Evolutionary conservation across 1,140 invertebrate species (phyloP).

Genomic region (Drosophila kikkawai): DNA sequence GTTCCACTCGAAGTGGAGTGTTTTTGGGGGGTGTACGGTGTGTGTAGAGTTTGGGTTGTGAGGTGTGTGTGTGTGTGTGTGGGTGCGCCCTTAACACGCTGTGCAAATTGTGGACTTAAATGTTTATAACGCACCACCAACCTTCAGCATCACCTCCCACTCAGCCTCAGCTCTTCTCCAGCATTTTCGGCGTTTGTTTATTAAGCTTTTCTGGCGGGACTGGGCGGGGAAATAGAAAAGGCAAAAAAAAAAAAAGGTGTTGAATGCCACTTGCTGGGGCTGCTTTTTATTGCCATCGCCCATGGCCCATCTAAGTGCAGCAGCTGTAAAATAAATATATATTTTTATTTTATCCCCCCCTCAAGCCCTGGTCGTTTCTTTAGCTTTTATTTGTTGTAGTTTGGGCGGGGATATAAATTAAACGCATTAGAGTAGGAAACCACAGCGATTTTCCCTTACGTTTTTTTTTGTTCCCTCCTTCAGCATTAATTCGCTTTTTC

Average conservation of each 20-base stretch:
- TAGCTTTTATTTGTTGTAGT: slow-evolving; percentile 65
- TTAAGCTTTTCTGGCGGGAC: slow-evolving; percentile 72
- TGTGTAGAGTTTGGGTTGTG: slow-evolving; percentile 12
- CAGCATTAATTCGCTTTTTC: slow-evolving; percentile 76
- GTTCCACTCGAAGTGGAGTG: slow-evolving; percentile 37
- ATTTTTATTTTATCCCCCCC: slow-evolving; percentile 70
- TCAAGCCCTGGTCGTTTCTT: slow-evolving; percentile 37
- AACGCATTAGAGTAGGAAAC: slow-evolving; percentile 82
- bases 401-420: slow-evolving; percentile 73
- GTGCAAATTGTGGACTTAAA: slow-evolving; percentile 83
- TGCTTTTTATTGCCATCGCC: slow-evolving; percentile 78
- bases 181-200: slow-evolving; percentile 78
- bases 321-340: slow-evolving; percentile 83
- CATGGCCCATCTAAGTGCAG: slow-evolving; percentile 75
- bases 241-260: slow-evolving; percentile 64
- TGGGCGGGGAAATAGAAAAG: slow-evolving; percentile 13
- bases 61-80: slow-evolving; percentile 17
- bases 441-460: slow-evolving; percentile 66
- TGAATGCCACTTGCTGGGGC: slow-evolving; percentile 78
- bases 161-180: slow-evolving; percentile 3
- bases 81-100: slow-evolving; percentile 51
- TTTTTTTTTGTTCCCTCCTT: slow-evolving; percentile 13
- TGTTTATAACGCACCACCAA: slow-evolving; percentile 71
- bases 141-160: slow-evolving; percentile 14
- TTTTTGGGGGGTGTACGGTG: slow-evolving; percentile 2